A percentile compares a stretch with the other conserved stretches of the same genome.
Evolutionary conservation across 92 coral and sea anemone genomes (phyloP).

Genomic region (Porites rus): DNA sequence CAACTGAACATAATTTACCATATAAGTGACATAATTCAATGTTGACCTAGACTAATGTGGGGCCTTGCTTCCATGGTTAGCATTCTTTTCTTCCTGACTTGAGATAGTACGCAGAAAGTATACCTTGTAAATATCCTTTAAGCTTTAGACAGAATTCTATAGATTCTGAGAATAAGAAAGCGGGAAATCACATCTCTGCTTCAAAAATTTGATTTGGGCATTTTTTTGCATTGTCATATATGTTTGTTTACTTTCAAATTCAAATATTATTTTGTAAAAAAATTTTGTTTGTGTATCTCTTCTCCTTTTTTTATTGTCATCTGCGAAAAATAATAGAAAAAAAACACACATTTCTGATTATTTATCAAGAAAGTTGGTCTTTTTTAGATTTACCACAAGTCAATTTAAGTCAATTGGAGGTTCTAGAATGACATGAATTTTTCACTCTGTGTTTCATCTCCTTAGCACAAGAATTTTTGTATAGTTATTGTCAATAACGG

Average conservation of each 20-base stretch:
- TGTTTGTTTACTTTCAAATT: background rate
- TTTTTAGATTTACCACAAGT: too few species aligned
- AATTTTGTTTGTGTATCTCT: background rate
- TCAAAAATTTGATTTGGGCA: background rate
- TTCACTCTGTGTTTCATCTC: too few species aligned
- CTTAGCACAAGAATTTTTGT: too few species aligned
- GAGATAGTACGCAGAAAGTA: background rate
- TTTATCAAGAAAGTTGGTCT: too few species aligned
- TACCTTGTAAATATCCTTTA: background rate
- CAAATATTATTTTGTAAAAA: background rate
- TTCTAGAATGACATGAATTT: too few species aligned
- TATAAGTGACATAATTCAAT: background rate
- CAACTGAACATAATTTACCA: background rate
- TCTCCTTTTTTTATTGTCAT: background rate
- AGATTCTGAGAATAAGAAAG: background rate
- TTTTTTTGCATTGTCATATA: background rate
- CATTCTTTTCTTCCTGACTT: background rate
- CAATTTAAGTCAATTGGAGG: too few species aligned
- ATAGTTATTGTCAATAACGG: too few species aligned
- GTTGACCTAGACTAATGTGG: background rate
- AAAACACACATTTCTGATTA: background rate
- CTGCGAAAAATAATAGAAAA: background rate
- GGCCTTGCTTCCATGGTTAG: too few species aligned
- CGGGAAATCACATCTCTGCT: background rate
- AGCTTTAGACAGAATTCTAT: background rate